phyloP scores from a whole-genome alignment of 2,797 vertebrate genomes.

The Sebastes melanostomus region DNA sequence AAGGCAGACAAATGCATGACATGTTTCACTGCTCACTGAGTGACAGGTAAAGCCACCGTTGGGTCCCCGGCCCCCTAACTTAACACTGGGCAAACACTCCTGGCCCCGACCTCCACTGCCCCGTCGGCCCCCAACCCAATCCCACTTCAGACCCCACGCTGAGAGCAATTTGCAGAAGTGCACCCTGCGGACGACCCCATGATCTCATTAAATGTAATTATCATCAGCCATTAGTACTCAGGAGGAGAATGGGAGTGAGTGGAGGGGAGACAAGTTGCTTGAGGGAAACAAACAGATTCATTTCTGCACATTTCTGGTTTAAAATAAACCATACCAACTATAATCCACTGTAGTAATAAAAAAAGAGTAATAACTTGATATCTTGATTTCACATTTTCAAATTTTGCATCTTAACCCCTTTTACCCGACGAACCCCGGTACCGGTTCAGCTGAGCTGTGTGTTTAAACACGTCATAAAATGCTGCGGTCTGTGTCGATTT shows the following conservation, averaged over 20 bases:
- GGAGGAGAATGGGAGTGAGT: constrained; percentile 6
- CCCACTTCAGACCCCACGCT: constrained; percentile 75
- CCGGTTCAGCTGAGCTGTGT: too few species aligned
- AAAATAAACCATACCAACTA: neutral
- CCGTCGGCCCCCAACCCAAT: constrained; percentile 50
- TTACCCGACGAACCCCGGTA: too few species aligned
- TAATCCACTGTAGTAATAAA: neutral
- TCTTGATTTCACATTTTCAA: neutral
- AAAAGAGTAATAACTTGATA: neutral
- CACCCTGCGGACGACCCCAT: constrained; percentile 76
- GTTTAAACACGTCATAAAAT: too few species aligned
- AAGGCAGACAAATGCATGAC: constrained; percentile 70
- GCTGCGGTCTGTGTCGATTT: too few species aligned
- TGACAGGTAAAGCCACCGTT: constrained; percentile 55
- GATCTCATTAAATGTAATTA: constrained; percentile 85
- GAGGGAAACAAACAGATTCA: constrained; percentile 15
- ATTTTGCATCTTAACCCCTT: neutral
- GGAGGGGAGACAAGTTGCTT: constrained; percentile 14
- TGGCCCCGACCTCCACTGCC: constrained; percentile 32
- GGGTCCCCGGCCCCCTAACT: constrained; percentile 49
- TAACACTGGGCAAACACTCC: constrained; percentile 63
- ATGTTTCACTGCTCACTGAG: constrained; percentile 57
- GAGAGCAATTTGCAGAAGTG: constrained; percentile 81
- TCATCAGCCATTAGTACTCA: constrained; percentile 73
- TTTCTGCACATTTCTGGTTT: neutral